A percentile compares a stretch with the other conserved stretches of the same genome.
phyloP scores from a whole-genome alignment of 2,113 vertebrate genomes.

The Conger conger region DNA sequence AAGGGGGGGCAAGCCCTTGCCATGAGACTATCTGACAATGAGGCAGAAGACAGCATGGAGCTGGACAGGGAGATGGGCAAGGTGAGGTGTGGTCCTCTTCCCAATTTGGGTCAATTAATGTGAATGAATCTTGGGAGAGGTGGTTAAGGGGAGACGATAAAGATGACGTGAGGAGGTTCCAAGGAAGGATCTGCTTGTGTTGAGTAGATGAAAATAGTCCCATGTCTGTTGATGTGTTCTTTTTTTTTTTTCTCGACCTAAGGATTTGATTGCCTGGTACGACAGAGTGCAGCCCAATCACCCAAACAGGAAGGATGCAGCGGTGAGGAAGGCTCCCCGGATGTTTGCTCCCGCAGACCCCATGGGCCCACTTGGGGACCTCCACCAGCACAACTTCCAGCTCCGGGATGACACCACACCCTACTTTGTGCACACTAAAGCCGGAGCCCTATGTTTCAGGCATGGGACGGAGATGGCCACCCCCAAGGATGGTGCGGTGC shows the following conservation, averaged over 20 bases:
- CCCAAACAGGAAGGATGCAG: slow-evolving; percentile 47
- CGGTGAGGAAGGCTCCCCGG: background rate
- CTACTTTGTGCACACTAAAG: slow-evolving; percentile 80
- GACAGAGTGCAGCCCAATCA: background rate
- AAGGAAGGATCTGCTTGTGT: background rate
- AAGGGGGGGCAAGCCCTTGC: slow-evolving; percentile 58
- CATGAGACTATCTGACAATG: slow-evolving; percentile 25
- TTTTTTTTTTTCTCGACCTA: background rate
- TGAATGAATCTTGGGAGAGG: background rate
- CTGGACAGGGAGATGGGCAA: background rate
- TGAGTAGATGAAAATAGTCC: no score
- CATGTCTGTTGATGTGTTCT: background rate
- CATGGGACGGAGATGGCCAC: slow-evolving; percentile 71
- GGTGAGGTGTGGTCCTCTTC: background rate
- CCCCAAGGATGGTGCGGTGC: slow-evolving; percentile 34
- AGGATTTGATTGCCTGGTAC: background rate
- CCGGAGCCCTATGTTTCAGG: slow-evolving; percentile 74
- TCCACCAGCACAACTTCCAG: slow-evolving; percentile 68
- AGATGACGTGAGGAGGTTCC: background rate
- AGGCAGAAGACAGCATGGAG: background rate
- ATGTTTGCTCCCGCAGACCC: background rate
- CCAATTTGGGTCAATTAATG: no score
- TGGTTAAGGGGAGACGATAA: background rate
- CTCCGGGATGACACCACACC: slow-evolving; percentile 71
- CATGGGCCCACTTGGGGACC: slow-evolving; percentile 18